Conservation (phyloP, 1,140 invertebrate species). For the Antheraea mylitta region DNA sequence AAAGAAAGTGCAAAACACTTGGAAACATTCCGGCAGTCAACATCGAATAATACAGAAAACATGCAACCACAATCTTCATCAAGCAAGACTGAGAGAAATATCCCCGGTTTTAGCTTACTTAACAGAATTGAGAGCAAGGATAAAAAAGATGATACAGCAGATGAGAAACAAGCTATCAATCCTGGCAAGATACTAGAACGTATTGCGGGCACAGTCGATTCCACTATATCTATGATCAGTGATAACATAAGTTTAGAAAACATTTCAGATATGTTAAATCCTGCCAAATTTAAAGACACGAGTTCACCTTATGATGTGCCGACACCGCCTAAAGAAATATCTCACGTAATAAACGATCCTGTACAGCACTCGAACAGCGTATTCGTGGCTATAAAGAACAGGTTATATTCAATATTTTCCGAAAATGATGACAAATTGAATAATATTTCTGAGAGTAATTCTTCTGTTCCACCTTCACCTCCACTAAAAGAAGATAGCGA, state of each 20-base stretch:
- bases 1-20: constrained; percentile 35
- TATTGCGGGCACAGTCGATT: constrained; percentile 23
- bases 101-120: constrained; percentile 9
- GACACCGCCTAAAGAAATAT: constrained; percentile 20
- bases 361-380: constrained; percentile 23
- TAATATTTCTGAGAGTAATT: not conserved
- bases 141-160: constrained; percentile 2
- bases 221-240: constrained; percentile 24
- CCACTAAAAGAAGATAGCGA: not conserved
- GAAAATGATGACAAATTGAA: constrained; percentile 13
- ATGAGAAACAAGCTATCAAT: not conserved
- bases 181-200: constrained; percentile 7
- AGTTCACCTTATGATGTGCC: constrained; percentile 23
- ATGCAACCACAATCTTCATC: not conserved
- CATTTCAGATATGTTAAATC: constrained; percentile 13
- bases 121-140: constrained; percentile 7
- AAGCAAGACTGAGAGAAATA: not conserved
- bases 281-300: constrained; percentile 11
- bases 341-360: constrained; percentile 19
- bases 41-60: not conserved
- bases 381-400: constrained; percentile 41
- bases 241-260: constrained; percentile 16
- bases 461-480: not conserved
- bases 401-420: constrained; percentile 45
- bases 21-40: constrained; percentile 18